These are phyloP conservation scores for Petrocephalus microphthalmus DNA, from an alignment of 2,113 vertebrate genomes.

Conservation along the genomic window DNA sequence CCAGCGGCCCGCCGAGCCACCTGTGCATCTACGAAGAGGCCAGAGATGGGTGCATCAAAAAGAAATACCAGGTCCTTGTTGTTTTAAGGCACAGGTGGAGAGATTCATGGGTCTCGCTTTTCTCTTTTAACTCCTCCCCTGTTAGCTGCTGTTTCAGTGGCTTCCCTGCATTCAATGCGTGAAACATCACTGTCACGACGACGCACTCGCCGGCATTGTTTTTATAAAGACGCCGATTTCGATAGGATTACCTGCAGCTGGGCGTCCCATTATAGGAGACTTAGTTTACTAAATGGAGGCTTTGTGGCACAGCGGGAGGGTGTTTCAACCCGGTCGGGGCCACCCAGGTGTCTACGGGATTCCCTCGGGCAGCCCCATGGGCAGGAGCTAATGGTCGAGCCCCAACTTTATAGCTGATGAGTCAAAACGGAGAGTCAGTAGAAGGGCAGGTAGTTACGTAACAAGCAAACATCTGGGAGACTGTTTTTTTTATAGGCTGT, in stretches of 20 bases:
- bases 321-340: constrained; percentile 52
- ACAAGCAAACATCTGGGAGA: background rate
- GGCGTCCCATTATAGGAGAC: constrained; percentile 58
- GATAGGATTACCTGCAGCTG: constrained; percentile 62
- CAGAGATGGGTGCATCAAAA: constrained; percentile 50
- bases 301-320: constrained; percentile 49
- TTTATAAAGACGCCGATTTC: constrained; percentile 62
- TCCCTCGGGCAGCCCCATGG: constrained; percentile 44
- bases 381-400: constrained; percentile 40
- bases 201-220: constrained; percentile 52
- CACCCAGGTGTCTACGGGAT: constrained; percentile 58
- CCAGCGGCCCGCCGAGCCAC: constrained; percentile 58
- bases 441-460: constrained; percentile 20
- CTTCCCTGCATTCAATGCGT: constrained; percentile 52
- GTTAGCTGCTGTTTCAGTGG: constrained; percentile 43
- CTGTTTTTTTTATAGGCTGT: background rate
- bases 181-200: constrained; percentile 55
- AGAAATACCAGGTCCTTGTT: constrained; percentile 46
- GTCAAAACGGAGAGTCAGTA: constrained; percentile 52
- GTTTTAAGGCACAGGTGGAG: constrained; percentile 62
- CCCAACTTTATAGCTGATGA: constrained; percentile 37
- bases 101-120: constrained; percentile 34
- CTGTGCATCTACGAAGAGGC: constrained; percentile 65
- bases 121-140: background rate
- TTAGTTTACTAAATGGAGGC: constrained; percentile 59